phyloP scores from a whole-genome alignment of 1,140 invertebrate genomes.

The Colletes gigas region DNA sequence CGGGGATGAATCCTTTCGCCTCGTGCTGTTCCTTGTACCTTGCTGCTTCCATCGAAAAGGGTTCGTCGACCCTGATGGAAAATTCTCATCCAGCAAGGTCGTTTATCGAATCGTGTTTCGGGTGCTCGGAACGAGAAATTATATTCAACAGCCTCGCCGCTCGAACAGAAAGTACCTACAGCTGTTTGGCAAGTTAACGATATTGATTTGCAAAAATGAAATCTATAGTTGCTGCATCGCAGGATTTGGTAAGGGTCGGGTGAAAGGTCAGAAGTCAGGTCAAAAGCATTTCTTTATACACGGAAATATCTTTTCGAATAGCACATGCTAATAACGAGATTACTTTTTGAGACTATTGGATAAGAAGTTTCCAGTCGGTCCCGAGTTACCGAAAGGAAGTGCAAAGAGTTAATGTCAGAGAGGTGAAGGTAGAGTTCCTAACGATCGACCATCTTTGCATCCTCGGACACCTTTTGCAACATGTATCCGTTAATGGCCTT shows the following conservation, averaged over 20 bases:
- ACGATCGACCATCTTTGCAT: conserved; percentile 1
- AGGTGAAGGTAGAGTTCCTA: neutral
- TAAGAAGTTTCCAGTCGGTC: no score
- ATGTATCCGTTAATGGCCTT: conserved; percentile 44
- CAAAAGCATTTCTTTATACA: no score
- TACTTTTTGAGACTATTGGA: no score
- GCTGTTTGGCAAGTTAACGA: no score
- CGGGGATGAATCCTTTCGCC: conserved; percentile 75
- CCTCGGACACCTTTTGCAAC: conserved; percentile 26
- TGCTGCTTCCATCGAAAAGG: conserved; percentile 32
- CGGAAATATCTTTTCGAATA: no score
- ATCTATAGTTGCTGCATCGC: no score
- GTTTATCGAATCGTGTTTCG: neutral
- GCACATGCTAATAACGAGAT: no score
- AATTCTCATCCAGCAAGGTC: neutral
- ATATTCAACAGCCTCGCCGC: neutral
- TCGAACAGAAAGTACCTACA: neutral
- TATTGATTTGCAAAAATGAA: no score
- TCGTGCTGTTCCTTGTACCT: conserved; percentile 65
- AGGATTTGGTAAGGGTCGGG: no score
- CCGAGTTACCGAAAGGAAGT: no score
- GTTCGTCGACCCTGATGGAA: conserved; percentile 49
- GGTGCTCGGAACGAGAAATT: neutral
- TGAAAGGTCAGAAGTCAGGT: no score
- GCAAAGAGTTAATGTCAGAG: neutral